A percentile compares a stretch with the other conserved stretches of the same genome.
Conservation (phyloP, 2,888 invertebrate genomes). For the Zonitis immaculata region DNA sequence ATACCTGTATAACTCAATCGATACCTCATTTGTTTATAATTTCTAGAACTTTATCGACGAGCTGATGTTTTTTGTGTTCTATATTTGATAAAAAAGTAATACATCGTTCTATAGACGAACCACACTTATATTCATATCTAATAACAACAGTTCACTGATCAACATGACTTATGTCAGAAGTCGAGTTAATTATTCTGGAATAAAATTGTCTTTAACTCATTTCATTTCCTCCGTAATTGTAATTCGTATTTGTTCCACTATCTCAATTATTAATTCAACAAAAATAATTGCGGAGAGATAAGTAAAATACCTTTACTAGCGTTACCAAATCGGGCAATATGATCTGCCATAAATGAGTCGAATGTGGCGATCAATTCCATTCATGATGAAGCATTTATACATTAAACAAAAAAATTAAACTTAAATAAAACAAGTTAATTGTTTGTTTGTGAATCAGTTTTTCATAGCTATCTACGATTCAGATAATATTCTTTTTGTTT, state of each 20-base stretch:
- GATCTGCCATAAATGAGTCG: too few relatives aligned
- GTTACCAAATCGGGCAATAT: too few relatives aligned
- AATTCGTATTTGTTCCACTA: neutral
- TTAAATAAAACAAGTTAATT: too few relatives aligned
- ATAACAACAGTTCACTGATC: slow-evolving; percentile 7
- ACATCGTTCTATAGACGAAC: slow-evolving; percentile 2
- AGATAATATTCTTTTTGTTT: too few relatives aligned
- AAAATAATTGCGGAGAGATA: slow-evolving; percentile 3
- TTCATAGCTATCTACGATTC: too few relatives aligned
- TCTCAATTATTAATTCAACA: too few relatives aligned
- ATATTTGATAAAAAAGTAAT: slow-evolving; percentile 3
- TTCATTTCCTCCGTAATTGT: neutral
- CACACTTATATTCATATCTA: slow-evolving; percentile 2
- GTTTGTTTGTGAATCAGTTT: too few relatives aligned
- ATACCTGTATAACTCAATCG: too few relatives aligned
- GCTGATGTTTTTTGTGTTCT: neutral
- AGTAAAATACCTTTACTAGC: neutral
- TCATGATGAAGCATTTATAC: too few relatives aligned
- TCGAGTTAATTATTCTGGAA: slow-evolving; percentile 3
- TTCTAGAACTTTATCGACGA: neutral
- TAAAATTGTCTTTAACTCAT: slow-evolving; percentile 1
- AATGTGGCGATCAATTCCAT: neutral
- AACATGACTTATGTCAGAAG: slow-evolving; percentile 2
- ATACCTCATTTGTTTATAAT: neutral
- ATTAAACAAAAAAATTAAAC: too few relatives aligned